These are phyloP conservation scores for Margaritifera margaritifera DNA, from an alignment of 2,888 invertebrate species.

Conservation along the genomic window DNA sequence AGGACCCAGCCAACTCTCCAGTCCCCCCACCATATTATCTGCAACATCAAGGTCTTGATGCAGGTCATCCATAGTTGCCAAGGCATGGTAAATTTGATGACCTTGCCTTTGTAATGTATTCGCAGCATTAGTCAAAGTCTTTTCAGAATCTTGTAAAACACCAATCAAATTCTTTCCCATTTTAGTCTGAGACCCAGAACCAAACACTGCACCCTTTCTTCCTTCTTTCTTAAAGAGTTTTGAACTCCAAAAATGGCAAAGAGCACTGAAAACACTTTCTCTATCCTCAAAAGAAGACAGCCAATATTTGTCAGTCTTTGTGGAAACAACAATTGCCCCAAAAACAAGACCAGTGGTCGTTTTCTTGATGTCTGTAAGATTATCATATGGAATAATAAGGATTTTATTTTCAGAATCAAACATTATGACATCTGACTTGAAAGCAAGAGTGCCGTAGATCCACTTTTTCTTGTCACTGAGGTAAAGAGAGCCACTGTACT, in stretches of 20 bases:
- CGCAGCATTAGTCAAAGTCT: slow-evolving; percentile 52
- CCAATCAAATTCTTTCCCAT: slow-evolving; percentile 51
- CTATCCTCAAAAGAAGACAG: slow-evolving; percentile 57
- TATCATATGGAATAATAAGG: slow-evolving; percentile 32
- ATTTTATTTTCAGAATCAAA: slow-evolving; percentile 25
- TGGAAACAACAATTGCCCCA: slow-evolving; percentile 45
- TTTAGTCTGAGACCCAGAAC: slow-evolving; percentile 23
- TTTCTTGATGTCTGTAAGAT: slow-evolving; percentile 49
- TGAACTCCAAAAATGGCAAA: slow-evolving; percentile 51
- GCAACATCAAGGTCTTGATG: slow-evolving; percentile 59
- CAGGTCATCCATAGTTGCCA: slow-evolving; percentile 51
- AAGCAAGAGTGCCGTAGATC: slow-evolving; percentile 44
- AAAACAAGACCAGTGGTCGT: slow-evolving; percentile 54
- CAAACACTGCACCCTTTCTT: not conserved
- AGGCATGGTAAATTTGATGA: slow-evolving; percentile 45
- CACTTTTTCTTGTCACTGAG: slow-evolving; percentile 41
- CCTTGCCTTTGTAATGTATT: slow-evolving; percentile 49
- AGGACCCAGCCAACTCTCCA: slow-evolving; percentile 59
- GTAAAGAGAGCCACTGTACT: slow-evolving; percentile 48
- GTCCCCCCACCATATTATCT: slow-evolving; percentile 46
- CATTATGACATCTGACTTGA: slow-evolving; percentile 28
- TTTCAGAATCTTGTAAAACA: slow-evolving; percentile 53
- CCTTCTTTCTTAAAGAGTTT: slow-evolving; percentile 17
- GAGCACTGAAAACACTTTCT: slow-evolving; percentile 40
- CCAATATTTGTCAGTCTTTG: slow-evolving; percentile 47